Evolutionary conservation across 2,888 invertebrate species (phyloP), one percentile per base, ranked within the genome.

Genomic region (Margaritifera margaritifera): DNA sequence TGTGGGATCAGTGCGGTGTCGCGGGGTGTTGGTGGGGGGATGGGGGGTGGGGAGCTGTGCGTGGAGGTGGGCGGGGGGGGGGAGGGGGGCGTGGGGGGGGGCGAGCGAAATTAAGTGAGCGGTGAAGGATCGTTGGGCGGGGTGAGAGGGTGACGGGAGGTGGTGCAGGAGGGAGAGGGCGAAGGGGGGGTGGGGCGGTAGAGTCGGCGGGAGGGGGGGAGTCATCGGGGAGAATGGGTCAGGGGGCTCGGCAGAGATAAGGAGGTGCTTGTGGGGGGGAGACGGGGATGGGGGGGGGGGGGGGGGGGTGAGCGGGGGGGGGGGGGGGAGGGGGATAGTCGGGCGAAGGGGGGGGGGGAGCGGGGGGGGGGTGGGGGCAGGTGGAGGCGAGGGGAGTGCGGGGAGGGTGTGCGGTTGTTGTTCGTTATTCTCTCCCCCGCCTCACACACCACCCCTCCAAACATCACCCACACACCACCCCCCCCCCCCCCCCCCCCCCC

Each of bases 201-300:
- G 42, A 51, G 51, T 62, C 53, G 62, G 22, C 63, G 52, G 22
- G 57, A 42, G 42, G 63, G 51, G 42, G 63, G 56, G 20, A 63
- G 57, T 58, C 63, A 20, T 15, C 27, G 56, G 15, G n/a, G 54
- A 27, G 25, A 8, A 18, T 6, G 8, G 54, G 55, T 19, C 50
- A 18, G 56, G 31, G 54, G 18, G 5, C 11, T 11, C 11, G 11
- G 15, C 24, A 19, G 53, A 25, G 27, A 11, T 25, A 24, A 6
- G 19, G 64, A 11, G 64, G 64, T 8, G 64, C 55, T 15, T 24
- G 31, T 18, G 54, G 54, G 6, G 25, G 18, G 54, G 56, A 22
- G 24, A 11, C 18, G 22, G 24, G 60, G 22, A 18, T 18, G 60
- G 22, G 60, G 22, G 60, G 15, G 22, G 31, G 60, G 31, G 42